Evolutionary conservation across 2,113 vertebrate species (phyloP).

Genomic region (Pycnonotus jocosus): DNA sequence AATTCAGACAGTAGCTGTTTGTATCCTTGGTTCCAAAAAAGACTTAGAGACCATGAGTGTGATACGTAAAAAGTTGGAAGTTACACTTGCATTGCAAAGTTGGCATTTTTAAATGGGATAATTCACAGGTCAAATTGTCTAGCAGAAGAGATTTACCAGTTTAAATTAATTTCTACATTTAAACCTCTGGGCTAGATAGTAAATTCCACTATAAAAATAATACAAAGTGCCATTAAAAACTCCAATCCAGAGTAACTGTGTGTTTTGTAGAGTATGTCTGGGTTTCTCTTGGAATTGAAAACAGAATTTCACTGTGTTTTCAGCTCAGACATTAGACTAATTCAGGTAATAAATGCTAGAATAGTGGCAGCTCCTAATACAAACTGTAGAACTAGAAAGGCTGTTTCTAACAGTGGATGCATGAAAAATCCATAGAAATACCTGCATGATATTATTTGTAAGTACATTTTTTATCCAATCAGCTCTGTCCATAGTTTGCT

Average conservation of each 20-base stretch:
- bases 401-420: background rate
- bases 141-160: background rate
- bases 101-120: background rate
- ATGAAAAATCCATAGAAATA: background rate
- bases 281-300: background rate
- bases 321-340: background rate
- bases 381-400: background rate
- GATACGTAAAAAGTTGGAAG: background rate
- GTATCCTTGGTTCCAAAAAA: background rate
- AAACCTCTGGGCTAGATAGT: background rate
- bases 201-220: background rate
- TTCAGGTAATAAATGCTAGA: background rate
- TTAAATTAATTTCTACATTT: background rate
- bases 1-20: background rate
- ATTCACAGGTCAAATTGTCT: background rate
- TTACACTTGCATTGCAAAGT: background rate
- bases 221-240: background rate
- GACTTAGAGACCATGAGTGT: background rate
- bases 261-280: background rate
- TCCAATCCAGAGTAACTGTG: background rate
- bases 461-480: background rate
- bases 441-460: background rate
- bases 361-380: background rate
- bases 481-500: background rate
- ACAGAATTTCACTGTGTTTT: background rate